A percentile compares a stretch with the other conserved stretches of the same genome.
Conservation (phyloP, 2,888 invertebrate genomes). For the Yponomeuta plumbellus region DNA sequence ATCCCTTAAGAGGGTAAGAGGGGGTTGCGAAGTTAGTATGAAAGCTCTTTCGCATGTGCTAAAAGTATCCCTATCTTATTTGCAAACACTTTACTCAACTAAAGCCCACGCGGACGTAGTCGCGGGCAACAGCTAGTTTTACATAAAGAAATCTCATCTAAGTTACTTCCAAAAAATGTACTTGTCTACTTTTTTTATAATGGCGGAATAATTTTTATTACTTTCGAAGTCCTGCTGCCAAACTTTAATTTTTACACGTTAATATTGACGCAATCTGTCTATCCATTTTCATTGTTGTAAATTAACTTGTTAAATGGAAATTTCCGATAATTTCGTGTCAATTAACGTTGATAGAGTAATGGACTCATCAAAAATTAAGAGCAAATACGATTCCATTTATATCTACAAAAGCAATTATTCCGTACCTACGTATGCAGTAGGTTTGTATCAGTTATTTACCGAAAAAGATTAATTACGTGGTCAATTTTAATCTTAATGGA, state of each 20-base stretch:
- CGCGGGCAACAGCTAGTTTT: no score
- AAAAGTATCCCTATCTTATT: no score
- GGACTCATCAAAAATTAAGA: slow-evolving; percentile 24
- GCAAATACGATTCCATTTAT: slow-evolving; percentile 5
- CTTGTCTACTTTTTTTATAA: no score
- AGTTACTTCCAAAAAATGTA: background rate
- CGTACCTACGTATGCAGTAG: background rate
- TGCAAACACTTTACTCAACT: no score
- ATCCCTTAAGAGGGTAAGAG: no score
- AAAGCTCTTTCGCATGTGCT: no score
- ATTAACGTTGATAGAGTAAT: slow-evolving; percentile 7
- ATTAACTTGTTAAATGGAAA: background rate
- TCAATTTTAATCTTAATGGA: slow-evolving; percentile 30
- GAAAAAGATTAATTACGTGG: slow-evolving; percentile 9
- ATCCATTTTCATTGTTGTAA: background rate
- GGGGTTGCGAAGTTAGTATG: no score
- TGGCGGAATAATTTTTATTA: background rate
- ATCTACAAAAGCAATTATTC: background rate
- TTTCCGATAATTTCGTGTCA: slow-evolving; percentile 13
- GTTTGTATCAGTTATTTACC: background rate
- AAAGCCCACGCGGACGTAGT: no score
- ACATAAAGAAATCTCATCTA: background rate
- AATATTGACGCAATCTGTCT: background rate
- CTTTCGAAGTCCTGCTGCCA: background rate
- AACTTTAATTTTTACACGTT: background rate